Evolutionary conservation across 2,113 vertebrate genomes (phyloP).

Genomic region (Lota lota): DNA sequence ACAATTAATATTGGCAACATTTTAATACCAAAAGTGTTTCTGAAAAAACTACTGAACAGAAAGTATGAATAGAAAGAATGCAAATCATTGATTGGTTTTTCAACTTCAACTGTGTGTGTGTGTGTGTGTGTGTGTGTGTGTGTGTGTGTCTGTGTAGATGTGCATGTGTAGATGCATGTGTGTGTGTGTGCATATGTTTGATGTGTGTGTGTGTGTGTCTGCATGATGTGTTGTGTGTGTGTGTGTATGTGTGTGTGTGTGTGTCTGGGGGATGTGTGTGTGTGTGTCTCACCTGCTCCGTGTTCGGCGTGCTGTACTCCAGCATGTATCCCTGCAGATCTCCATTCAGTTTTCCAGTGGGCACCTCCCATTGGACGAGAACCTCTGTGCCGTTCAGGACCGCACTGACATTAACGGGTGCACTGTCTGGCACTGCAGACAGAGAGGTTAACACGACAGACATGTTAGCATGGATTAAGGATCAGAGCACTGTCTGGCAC

Average conservation of each 20-base stretch:
- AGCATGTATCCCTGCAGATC: constrained; percentile 80
- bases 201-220: neutral
- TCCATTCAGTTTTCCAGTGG: constrained; percentile 75
- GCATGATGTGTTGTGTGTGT: too few species aligned
- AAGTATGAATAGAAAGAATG: too few species aligned
- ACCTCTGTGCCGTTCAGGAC: constrained; percentile 76
- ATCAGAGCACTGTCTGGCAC: neutral
- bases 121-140: constrained; percentile 3
- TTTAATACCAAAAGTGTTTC: neutral
- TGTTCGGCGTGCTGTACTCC: constrained; percentile 70
- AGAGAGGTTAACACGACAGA: neutral
- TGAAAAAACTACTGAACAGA: too few species aligned
- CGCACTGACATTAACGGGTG: constrained; percentile 78
- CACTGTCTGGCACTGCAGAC: constrained; percentile 75
- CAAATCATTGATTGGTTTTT: too few species aligned
- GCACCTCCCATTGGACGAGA: constrained; percentile 75
- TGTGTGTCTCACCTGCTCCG: constrained; percentile 41
- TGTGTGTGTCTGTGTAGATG: constrained; percentile 1
- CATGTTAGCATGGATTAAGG: neutral
- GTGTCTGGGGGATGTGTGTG: too few species aligned
- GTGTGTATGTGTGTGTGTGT: too few species aligned
- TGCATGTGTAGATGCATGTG: neutral
- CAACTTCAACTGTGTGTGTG: too few species aligned
- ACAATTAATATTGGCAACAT: too few species aligned
- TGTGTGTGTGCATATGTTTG: neutral